phyloP scores from a whole-genome alignment of 2,888 invertebrate genomes.

The Hesperia comma region DNA sequence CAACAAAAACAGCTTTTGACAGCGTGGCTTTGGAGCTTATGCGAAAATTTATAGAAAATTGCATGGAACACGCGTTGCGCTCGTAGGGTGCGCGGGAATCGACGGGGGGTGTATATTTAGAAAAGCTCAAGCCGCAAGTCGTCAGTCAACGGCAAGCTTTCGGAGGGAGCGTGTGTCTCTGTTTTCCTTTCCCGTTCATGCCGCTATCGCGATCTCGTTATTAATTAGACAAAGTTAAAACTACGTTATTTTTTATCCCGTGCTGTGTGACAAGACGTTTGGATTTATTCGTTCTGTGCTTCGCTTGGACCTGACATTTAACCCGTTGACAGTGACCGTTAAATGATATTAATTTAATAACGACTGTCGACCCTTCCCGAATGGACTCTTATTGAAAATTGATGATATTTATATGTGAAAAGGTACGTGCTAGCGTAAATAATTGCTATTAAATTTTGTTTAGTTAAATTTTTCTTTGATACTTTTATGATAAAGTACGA shows the following conservation, averaged over 20 bases:
- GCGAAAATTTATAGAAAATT: conserved; percentile 83
- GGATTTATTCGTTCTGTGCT: conserved; percentile 69
- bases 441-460: conserved; percentile 39
- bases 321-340: conserved; percentile 53
- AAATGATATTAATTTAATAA: conserved; percentile 46
- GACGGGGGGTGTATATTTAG: conserved; percentile 80
- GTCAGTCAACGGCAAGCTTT: conserved; percentile 71
- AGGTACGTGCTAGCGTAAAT: conserved; percentile 61
- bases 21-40: conserved; percentile 77
- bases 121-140: conserved; percentile 64
- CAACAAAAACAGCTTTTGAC: conserved; percentile 80
- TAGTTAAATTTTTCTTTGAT: neutral
- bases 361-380: conserved; percentile 46
- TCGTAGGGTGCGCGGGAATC: conserved; percentile 71
- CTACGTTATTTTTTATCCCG: conserved; percentile 52
- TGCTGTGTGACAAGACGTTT: conserved; percentile 66
- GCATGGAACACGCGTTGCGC: conserved; percentile 77
- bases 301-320: conserved; percentile 49
- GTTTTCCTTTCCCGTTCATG: conserved; percentile 50
- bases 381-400: conserved; percentile 62
- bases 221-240: conserved; percentile 65
- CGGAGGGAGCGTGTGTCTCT: conserved; percentile 63
- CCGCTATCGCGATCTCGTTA: conserved; percentile 66
- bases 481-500: neutral
- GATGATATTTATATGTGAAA: conserved; percentile 52